A percentile compares a stretch with the other conserved stretches of the same genome.
phyloP scores from a whole-genome alignment of 2,888 invertebrate genomes.

The Coenonympha glycerion region DNA sequence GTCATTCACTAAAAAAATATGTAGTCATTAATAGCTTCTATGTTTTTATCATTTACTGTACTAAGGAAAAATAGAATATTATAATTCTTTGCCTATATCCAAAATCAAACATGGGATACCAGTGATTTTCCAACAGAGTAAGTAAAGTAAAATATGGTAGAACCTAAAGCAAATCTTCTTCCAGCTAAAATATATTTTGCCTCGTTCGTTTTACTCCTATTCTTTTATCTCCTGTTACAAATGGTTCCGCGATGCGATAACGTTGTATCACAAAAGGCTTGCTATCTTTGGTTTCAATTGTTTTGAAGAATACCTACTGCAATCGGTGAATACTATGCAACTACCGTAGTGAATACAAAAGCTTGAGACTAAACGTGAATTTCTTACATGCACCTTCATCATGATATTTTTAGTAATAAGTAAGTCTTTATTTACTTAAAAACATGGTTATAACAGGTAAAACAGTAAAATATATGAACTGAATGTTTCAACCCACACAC shows the following conservation, averaged over 20 bases:
- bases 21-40: no score
- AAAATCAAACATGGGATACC: not conserved
- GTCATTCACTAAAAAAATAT: no score
- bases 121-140: not conserved
- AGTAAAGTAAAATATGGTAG: not conserved
- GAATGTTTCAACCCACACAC: no score
- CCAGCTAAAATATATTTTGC: constrained; percentile 5
- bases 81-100: no score
- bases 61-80: no score
- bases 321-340: not conserved
- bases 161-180: not conserved
- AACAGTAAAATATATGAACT: no score
- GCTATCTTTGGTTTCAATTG: constrained; percentile 4
- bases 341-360: not conserved
- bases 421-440: no score
- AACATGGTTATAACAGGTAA: no score
- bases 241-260: constrained; percentile 3
- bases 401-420: no score
- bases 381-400: no score
- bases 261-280: constrained; percentile 4
- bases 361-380: not conserved
- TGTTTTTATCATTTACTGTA: no score
- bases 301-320: not conserved
- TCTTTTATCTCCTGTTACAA: constrained; percentile 6
- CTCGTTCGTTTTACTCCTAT: not conserved